Evolutionary conservation across 2,113 vertebrate species (phyloP), one percentile per base, ranked within the genome.

Genomic region (Perca schrenkii): DNA sequence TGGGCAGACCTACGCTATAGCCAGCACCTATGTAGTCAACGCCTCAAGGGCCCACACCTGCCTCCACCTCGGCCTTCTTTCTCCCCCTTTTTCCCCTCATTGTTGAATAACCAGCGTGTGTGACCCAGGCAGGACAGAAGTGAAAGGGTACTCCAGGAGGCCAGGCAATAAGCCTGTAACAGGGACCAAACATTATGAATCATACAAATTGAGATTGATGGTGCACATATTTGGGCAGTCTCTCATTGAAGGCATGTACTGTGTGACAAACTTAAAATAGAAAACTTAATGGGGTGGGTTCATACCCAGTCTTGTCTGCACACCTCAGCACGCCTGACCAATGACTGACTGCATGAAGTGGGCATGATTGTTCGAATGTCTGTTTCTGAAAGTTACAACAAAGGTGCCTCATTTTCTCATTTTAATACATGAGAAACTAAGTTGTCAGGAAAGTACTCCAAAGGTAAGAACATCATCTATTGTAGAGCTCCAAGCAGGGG

Each of bases 11-110:
- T 31, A n/a, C 0, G 1, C 70, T 31, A 8, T n/a, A 86, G 68
- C 61, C 85, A 80, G 79, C 69, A 74, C 64, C 54, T 66, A 40
- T 66, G 53, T 46, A 75, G 68, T 67, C 67, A 57, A 68, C 53
- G 36, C n/a, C 58, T 65, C 8, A 0, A 49, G 40, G 73, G 25
- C 28, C 65, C 61, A 2, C 40, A 83, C 13, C 64, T 47, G n/a
- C 49, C 31, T 74, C 47, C 52, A 8, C 17, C 63, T 64, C 43
- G 4, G 17, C 54, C n/a, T 36, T 57, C 60, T 40, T 16, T 74
- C 52, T 52, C 62, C 14, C 21, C 60, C n/a, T 69, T 25, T 57
- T 70, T 19, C 25, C 31, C 15, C 25, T 80, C 13, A 53, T 31
- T 73, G 71, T 66, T 73, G 34, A 65, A 52, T 69, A 76, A 67